phyloP scores from a whole-genome alignment of 2,113 vertebrate genomes.

The Camelus bactrianus region DNA sequence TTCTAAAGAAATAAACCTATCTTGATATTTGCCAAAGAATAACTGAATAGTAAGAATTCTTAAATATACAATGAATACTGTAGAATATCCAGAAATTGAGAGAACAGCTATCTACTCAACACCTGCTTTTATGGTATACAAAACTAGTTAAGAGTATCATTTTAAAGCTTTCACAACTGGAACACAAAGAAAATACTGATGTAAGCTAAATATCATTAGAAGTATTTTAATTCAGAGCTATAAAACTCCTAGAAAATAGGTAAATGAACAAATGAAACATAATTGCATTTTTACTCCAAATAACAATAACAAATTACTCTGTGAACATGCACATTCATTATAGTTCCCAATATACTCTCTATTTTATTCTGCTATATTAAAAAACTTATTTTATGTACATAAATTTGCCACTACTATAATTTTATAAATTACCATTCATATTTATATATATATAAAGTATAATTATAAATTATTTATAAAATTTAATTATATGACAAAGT shows the following conservation, averaged over 20 bases:
- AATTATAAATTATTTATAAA: neutral
- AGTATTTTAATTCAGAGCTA: neutral
- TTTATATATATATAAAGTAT: neutral
- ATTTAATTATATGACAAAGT: neutral
- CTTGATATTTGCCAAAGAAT: slow-evolving; percentile 50
- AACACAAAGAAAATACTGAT: slow-evolving; percentile 43
- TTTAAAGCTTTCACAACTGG: slow-evolving; percentile 25
- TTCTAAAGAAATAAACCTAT: slow-evolving; percentile 47
- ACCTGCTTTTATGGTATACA: slow-evolving; percentile 20
- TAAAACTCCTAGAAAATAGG: slow-evolving; percentile 39
- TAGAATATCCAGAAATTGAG: neutral
- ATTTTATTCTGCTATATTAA: slow-evolving; percentile 23
- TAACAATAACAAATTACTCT: slow-evolving; percentile 15
- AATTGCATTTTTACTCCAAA: slow-evolving; percentile 46
- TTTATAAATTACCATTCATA: neutral
- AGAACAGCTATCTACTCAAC: neutral
- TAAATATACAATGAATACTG: slow-evolving; percentile 20
- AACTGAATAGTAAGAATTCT: slow-evolving; percentile 55
- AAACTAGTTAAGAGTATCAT: slow-evolving; percentile 14
- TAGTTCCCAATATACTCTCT: neutral
- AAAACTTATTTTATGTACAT: neutral
- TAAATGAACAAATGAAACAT: slow-evolving; percentile 31
- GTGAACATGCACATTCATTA: neutral
- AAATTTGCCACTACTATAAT: slow-evolving; percentile 30
- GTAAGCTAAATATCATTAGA: neutral